These are phyloP conservation scores for Microtus ochrogaster DNA, from an alignment of 2,113 vertebrate species.

Conservation along the genomic window DNA sequence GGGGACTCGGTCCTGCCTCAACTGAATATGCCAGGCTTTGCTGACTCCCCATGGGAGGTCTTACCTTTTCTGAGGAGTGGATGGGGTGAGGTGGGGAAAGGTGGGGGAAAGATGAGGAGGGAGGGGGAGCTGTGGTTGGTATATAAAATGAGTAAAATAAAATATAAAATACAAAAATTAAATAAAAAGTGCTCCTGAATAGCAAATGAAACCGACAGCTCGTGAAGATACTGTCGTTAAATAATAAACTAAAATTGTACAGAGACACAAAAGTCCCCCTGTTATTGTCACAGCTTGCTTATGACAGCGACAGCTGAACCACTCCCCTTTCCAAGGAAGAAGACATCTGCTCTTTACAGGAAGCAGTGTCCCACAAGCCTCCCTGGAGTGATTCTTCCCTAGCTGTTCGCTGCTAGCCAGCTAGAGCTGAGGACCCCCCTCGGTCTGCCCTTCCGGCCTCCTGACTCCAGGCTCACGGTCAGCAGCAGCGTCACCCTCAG, in stretches of 20 bases:
- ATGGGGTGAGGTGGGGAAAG: too few species aligned
- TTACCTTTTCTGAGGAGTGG: too few species aligned
- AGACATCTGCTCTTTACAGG: neutral
- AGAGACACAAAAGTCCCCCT: neutral
- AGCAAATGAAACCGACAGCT: neutral
- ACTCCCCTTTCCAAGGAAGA: neutral
- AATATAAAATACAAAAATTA: too few species aligned
- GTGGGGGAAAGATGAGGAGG: too few species aligned
- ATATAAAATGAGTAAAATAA: too few species aligned
- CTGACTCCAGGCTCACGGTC: neutral
- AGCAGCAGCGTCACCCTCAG: neutral
- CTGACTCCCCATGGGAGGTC: too few species aligned
- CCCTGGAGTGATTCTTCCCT: rapidly evolving
- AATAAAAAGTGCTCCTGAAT: neutral
- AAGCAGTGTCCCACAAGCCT: neutral
- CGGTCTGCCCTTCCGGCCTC: neutral
- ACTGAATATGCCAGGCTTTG: too few species aligned
- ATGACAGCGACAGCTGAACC: too few species aligned
- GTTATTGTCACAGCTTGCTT: neutral
- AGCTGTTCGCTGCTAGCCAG: neutral
- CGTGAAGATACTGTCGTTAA: neutral
- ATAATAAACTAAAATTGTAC: neutral
- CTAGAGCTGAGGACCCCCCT: neutral
- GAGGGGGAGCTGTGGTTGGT: too few species aligned
- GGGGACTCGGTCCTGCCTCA: too few species aligned